Evolutionary conservation across 2,888 invertebrate species (phyloP).

Genomic region (Dynastes grantii): DNA sequence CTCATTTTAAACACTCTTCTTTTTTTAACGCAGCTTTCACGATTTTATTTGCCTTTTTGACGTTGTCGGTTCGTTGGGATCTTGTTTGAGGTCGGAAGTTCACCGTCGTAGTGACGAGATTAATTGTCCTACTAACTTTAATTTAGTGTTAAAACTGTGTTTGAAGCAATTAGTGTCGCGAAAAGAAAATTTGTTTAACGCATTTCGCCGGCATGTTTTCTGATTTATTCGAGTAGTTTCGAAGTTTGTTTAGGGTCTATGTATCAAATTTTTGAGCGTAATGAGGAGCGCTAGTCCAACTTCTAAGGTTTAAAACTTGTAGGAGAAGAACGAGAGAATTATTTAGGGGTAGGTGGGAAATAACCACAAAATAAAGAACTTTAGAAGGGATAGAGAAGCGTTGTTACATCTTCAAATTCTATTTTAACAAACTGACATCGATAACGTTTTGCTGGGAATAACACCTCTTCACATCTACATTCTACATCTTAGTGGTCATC

Average conservation of each 20-base stretch:
- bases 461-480: too few relatives aligned
- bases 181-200: constrained; percentile 7
- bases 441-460: too few relatives aligned
- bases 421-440: too few relatives aligned
- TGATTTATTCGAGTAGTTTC: constrained; percentile 6
- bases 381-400: too few relatives aligned
- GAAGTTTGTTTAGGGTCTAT: background rate
- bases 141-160: constrained; percentile 11
- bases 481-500: too few relatives aligned
- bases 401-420: too few relatives aligned
- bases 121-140: constrained; percentile 27
- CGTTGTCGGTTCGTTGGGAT: background rate
- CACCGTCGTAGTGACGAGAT: background rate
- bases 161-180: constrained; percentile 19
- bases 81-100: background rate
- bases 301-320: too few relatives aligned
- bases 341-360: too few relatives aligned
- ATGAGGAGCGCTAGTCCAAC: too few relatives aligned
- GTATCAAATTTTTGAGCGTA: too few relatives aligned
- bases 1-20: background rate
- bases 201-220: background rate
- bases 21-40: background rate
- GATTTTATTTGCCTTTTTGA: background rate
- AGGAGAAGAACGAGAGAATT: too few relatives aligned
- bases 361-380: too few relatives aligned